Base-by-base conservation (phyloP, 2,888 invertebrate genomes). In the Eupithecia subumbrata region DNA sequence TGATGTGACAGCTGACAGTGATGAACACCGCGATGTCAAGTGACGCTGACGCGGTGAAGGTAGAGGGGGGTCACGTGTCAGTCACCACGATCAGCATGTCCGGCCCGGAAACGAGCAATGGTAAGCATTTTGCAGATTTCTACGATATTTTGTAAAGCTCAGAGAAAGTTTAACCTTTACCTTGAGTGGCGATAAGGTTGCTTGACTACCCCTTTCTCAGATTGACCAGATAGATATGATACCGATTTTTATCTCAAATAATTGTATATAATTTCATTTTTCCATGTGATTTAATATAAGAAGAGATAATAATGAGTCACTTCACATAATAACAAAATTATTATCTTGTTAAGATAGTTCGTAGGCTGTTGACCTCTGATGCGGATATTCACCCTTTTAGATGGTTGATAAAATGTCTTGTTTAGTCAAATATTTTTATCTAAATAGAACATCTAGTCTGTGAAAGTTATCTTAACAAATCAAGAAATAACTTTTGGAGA, bases 41-140 rank as follows among this genome's bases (percentile, higher is more conserved):
- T 83, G 95, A 95, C 80, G 91, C 92, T 71, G 95, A 95, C 79
- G 86, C 95, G 80, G 92, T 95, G 80, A 93, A 93, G 87, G 91
- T 93, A 84, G 95, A 94, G 89, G 91, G 95, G 82, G 92, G 93
- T 85, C 88, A 97, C 95, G 96, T 97, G 76, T 97, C 97, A 77
- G 97, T 97, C 86, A 97, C 97, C 82, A 97, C 97, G 83, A 97
- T 97, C 92, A 97, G 97, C 89, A 96, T 97, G 90, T 95, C 95
- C 67, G 95, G 96, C 74, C 91, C 95, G 76, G 95, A 96, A 83
- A 95, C 95, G 64, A 95, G 95, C 86, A 96, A 95, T 88, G 96
- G 96, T 94, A 90, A 90, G 75, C 25, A 60, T 25, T 56, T 56
- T 25, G 5, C 60, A 60, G 60, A 22, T 56, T 56, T 22, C 22